phyloP scores from a whole-genome alignment of 64 coral and sea anemone genomes.

The Stichodactyla helianthus region DNA sequence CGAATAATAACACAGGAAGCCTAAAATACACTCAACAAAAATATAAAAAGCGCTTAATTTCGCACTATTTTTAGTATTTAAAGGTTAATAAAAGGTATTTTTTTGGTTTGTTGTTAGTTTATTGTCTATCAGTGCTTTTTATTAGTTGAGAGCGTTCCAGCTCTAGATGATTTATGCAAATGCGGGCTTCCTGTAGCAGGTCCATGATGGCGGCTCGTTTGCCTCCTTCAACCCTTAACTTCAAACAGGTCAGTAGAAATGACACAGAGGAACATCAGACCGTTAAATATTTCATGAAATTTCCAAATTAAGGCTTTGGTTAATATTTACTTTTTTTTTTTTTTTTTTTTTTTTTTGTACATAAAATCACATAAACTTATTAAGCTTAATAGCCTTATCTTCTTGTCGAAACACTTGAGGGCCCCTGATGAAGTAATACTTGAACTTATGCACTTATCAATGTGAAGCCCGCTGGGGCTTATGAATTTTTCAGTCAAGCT shows the following conservation, averaged over 20 bases:
- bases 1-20: constrained; percentile 15
- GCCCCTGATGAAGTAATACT: no score
- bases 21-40: not conserved
- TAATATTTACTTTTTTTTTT: not conserved
- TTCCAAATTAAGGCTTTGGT: not conserved
- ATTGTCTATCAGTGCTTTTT: not conserved
- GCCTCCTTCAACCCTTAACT: not conserved
- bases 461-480: no score
- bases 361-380: not conserved
- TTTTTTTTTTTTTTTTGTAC: not conserved
- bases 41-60: not conserved
- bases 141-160: not conserved
- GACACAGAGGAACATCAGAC: not conserved
- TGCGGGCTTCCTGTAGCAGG: not conserved
- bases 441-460: no score
- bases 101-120: not conserved
- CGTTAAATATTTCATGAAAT: not conserved
- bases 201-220: not conserved
- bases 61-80: not conserved
- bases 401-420: no score
- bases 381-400: no score
- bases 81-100: not conserved
- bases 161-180: not conserved
- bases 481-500: no score
- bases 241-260: not conserved